phyloP scores from a whole-genome alignment of 2,888 invertebrate genomes.

The Synergus itoensis region DNA sequence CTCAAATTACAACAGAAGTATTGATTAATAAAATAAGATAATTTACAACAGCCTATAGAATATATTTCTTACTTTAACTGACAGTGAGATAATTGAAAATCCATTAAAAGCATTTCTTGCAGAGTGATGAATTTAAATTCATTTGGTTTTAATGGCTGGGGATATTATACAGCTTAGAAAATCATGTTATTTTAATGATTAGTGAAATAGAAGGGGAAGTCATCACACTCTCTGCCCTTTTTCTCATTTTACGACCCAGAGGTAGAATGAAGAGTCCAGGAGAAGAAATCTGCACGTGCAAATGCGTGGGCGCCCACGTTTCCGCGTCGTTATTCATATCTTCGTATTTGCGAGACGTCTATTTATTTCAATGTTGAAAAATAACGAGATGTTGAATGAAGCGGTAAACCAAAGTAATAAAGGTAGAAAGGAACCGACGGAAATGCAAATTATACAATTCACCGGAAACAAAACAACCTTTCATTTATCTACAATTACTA shows the following conservation, averaged over 20 bases:
- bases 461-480: not conserved
- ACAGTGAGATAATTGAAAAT: not conserved
- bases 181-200: slow-evolving; percentile 9
- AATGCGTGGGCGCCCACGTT: slow-evolving; percentile 25
- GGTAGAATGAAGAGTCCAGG: slow-evolving; percentile 24
- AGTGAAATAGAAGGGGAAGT: slow-evolving; percentile 17
- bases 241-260: slow-evolving; percentile 15
- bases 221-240: slow-evolving; percentile 19
- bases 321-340: slow-evolving; percentile 37
- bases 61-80: not conserved
- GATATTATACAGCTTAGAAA: not conserved
- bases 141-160: not conserved
- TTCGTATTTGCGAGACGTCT: slow-evolving; percentile 25
- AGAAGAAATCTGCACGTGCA: slow-evolving; percentile 27
- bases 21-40: not conserved
- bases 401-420: slow-evolving; percentile 29
- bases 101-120: not conserved
- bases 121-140: not conserved
- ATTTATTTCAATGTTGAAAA: slow-evolving; percentile 32
- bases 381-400: slow-evolving; percentile 30
- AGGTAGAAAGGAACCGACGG: not conserved
- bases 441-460: slow-evolving; percentile 15
- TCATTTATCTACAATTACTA: too few species aligned
- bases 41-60: not conserved
- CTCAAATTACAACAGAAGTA: not conserved